A percentile compares a stretch with the other conserved stretches of the same genome.
These are phyloP conservation scores for Ephialtes manifestator DNA, from an alignment of 2,888 invertebrate species.

Conservation along the genomic window DNA sequence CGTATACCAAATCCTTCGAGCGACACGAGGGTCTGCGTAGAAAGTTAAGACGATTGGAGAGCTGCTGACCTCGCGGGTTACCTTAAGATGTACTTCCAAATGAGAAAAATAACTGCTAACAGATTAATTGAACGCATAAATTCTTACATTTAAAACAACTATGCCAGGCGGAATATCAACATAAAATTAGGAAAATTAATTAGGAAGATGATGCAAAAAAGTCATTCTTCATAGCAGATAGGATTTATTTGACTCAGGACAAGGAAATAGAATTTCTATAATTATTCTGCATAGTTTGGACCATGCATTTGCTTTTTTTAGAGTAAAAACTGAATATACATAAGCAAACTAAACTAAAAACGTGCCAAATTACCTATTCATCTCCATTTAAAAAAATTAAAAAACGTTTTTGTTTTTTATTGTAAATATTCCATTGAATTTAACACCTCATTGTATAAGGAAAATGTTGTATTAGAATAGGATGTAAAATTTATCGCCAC, in stretches of 20 bases:
- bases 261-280: not conserved
- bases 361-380: not conserved
- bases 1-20: conserved; percentile 62
- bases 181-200: not conserved
- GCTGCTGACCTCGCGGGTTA: conserved; percentile 63
- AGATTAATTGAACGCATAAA: not conserved
- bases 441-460: not conserved
- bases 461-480: not conserved
- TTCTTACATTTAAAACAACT: not conserved
- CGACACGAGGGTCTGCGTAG: conserved; percentile 43
- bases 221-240: not conserved
- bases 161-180: not conserved
- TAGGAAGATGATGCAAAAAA: not conserved
- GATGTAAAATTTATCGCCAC: not conserved
- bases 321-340: conserved; percentile 1
- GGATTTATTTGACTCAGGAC: not conserved
- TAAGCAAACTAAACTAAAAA: not conserved
- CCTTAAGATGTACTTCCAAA: conserved; percentile 40
- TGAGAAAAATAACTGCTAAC: conserved; percentile 50
- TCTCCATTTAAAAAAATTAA: not conserved
- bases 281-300: not conserved
- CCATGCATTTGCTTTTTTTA: not conserved
- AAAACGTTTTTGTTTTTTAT: not conserved
- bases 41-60: conserved; percentile 54
- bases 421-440: not conserved